Conservation (phyloP, 2,797 vertebrate genomes). For the Hypotaenidia okinawae region DNA sequence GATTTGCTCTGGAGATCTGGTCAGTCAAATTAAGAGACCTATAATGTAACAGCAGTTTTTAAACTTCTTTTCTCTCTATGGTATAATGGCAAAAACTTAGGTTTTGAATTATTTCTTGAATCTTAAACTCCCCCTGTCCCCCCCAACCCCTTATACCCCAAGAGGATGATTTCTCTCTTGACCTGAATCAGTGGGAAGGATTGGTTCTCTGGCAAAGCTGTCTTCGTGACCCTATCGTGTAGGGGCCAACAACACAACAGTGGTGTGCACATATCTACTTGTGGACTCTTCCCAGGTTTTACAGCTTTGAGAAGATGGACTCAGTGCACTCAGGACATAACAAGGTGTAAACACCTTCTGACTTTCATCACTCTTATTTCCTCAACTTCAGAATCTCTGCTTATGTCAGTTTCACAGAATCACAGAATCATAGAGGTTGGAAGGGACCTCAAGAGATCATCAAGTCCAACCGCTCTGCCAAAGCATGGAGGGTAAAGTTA, state of each 20-base stretch:
- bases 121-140: not conserved
- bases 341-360: not conserved
- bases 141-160: too few species aligned
- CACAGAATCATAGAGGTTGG: not conserved
- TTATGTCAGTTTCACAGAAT: not conserved
- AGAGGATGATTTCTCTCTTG: not conserved
- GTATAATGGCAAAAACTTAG: not conserved
- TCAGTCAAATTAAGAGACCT: not conserved
- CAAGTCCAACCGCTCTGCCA: too few species aligned
- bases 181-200: not conserved
- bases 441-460: too few species aligned
- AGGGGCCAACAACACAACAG: not conserved
- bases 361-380: not conserved
- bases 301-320: not conserved
- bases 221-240: not conserved
- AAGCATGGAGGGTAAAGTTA: not conserved
- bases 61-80: not conserved
- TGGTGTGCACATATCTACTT: not conserved
- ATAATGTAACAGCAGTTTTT: not conserved
- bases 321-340: not conserved
- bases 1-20: not conserved
- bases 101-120: not conserved
- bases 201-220: not conserved
- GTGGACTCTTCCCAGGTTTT: not conserved
- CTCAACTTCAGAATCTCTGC: slow-evolving; percentile 12